These are phyloP conservation scores for Melanerpes formicivorus DNA, from an alignment of 2,113 vertebrate genomes.

Conservation along the genomic window DNA sequence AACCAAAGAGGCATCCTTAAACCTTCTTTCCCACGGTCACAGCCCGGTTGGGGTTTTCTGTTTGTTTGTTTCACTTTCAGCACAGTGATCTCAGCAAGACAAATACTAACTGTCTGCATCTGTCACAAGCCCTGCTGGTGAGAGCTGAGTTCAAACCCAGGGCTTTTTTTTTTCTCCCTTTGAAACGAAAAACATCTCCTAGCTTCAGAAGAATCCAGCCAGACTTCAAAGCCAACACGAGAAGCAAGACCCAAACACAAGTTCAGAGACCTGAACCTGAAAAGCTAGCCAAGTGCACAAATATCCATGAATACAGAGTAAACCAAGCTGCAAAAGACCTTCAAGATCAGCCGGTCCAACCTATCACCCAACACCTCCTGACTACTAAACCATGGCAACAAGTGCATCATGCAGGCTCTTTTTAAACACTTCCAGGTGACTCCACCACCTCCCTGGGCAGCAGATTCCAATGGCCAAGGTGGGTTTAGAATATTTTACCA, in stretches of 20 bases:
- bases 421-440: no score
- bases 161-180: background rate
- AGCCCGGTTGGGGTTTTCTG: background rate
- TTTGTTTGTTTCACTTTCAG: constrained; percentile 29
- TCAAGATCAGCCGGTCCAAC: no score
- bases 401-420: no score
- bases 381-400: no score
- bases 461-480: background rate
- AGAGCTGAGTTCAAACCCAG: constrained; percentile 13
- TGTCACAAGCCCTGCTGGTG: background rate
- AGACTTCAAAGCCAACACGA: background rate
- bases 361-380: no score
- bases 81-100: constrained; percentile 6
- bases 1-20: background rate
- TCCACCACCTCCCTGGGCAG: no score
- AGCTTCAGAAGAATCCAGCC: background rate
- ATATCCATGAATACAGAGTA: background rate
- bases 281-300: background rate
- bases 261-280: background rate
- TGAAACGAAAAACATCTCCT: background rate
- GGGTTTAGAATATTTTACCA: background rate
- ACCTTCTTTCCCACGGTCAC: constrained; percentile 37
- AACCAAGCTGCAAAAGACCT: no score
- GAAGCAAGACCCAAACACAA: background rate
- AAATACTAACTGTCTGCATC: constrained; percentile 1